A percentile compares a stretch with the other conserved stretches of the same genome.
Conservation (phyloP, 2,888 invertebrate genomes). For the Ophioninae sp. region DNA sequence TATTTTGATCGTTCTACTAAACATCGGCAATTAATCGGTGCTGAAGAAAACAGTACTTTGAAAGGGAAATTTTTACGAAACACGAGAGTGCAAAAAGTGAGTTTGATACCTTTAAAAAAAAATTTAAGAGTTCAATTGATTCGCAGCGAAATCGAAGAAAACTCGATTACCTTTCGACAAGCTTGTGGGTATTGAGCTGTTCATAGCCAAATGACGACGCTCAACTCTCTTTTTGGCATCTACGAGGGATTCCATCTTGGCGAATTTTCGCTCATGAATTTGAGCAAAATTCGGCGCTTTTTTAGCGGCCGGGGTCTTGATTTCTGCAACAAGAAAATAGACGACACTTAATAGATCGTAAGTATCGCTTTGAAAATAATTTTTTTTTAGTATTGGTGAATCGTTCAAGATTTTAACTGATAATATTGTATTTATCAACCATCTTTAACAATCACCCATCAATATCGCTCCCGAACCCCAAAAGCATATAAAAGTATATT, state of each 20-base stretch:
- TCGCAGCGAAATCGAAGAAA: no score
- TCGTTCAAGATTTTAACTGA: background rate
- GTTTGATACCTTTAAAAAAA: background rate
- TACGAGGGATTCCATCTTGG: slow-evolving; percentile 86
- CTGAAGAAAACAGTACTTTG: no score
- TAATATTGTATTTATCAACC: background rate
- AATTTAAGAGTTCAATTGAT: background rate
- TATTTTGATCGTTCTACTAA: no score
- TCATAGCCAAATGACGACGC: slow-evolving; percentile 69
- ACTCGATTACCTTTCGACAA: slow-evolving; percentile 39
- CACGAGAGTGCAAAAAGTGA: no score
- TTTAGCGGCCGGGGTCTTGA: slow-evolving; percentile 75
- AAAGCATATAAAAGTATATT: background rate
- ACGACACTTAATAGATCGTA: background rate
- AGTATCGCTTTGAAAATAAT: background rate
- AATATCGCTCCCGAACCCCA: background rate
- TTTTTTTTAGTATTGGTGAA: background rate
- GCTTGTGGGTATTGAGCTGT: slow-evolving; percentile 57
- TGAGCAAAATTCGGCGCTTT: slow-evolving; percentile 87
- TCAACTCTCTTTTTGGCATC: slow-evolving; percentile 80
- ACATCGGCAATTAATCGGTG: no score
- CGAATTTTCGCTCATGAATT: slow-evolving; percentile 85
- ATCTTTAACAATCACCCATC: background rate
- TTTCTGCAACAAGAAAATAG: slow-evolving; percentile 59
- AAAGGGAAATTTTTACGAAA: no score